phyloP scores from a whole-genome alignment of 2,797 vertebrate genomes.

The Pterois miles region DNA sequence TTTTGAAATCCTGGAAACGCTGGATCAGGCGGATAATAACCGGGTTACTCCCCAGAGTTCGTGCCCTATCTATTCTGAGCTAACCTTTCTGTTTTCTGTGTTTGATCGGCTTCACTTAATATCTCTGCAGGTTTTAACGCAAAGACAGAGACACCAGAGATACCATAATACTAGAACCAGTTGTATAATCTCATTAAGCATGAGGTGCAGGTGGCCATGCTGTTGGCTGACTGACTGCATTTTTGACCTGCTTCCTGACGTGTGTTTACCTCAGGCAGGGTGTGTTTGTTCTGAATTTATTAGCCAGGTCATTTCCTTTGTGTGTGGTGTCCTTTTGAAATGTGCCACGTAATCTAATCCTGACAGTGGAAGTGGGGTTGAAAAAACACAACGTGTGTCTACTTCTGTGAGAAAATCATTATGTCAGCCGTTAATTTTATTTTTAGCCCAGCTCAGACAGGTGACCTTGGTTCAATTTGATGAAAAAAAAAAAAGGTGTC shows the following conservation, averaged over 20 bases:
- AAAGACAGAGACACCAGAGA: constrained; percentile 9
- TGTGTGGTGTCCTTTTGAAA: constrained; percentile 25
- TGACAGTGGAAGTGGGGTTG: background rate
- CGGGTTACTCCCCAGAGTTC: background rate
- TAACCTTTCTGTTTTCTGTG: background rate
- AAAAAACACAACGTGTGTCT: background rate
- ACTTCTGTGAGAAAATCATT: constrained; percentile 5
- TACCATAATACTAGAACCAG: background rate
- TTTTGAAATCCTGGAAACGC: constrained; percentile 2
- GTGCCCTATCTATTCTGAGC: background rate
- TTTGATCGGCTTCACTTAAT: background rate
- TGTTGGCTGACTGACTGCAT: background rate
- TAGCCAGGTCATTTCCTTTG: constrained; percentile 37
- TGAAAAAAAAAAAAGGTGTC: background rate
- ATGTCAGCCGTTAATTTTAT: constrained; percentile 12
- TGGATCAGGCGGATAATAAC: background rate
- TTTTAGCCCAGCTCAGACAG: constrained; percentile 23
- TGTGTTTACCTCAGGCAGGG: constrained; percentile 2
- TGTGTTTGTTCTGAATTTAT: constrained; percentile 17
- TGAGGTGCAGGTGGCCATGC: constrained; percentile 15
- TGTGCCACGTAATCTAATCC: constrained; percentile 30
- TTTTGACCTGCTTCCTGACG: constrained; percentile 21
- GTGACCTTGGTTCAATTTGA: constrained; percentile 35
- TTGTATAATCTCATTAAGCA: constrained; percentile 23
- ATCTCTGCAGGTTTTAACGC: constrained; percentile 22